These are phyloP conservation scores for Sericinus montela DNA, from an alignment of 2,888 invertebrate species.

Conservation along the genomic window DNA sequence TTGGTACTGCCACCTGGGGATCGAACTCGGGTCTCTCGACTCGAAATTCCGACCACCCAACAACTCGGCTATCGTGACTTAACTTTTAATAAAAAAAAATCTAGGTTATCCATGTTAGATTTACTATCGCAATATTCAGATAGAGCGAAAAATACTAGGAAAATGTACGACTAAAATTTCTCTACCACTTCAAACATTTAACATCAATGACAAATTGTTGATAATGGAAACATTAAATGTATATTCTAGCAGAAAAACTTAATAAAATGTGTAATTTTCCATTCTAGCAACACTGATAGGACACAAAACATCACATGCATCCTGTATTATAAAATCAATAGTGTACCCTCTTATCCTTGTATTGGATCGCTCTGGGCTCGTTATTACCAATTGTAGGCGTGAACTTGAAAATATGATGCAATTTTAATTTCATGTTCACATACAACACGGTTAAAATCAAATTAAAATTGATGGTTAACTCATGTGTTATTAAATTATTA, in stretches of 20 bases:
- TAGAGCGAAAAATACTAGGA: too few relatives aligned
- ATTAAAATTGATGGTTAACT: neutral
- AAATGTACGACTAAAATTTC: too few relatives aligned
- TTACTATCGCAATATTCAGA: too few relatives aligned
- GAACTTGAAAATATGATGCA: constrained; percentile 9
- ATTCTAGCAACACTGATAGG: constrained; percentile 11
- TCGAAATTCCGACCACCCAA: too few relatives aligned
- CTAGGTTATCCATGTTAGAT: too few relatives aligned
- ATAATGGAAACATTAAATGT: neutral
- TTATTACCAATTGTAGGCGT: constrained; percentile 21
- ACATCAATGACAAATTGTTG: too few relatives aligned
- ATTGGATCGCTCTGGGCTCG: constrained; percentile 31
- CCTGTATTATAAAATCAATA: constrained; percentile 43
- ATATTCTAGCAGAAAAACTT: neutral
- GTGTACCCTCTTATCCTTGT: constrained; percentile 43
- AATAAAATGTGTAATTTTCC: neutral
- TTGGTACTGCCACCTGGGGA: too few relatives aligned
- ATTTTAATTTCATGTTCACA: neutral
- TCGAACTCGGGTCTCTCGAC: too few relatives aligned
- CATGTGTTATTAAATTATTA: neutral
- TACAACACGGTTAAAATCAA: neutral
- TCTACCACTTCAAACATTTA: too few relatives aligned
- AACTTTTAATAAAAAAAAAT: too few relatives aligned
- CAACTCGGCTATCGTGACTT: too few relatives aligned
- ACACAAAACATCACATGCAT: constrained; percentile 36